Evolutionary conservation across 2,113 vertebrate genomes (phyloP).

Genomic region (Forbesichthys papilliferus): DNA sequence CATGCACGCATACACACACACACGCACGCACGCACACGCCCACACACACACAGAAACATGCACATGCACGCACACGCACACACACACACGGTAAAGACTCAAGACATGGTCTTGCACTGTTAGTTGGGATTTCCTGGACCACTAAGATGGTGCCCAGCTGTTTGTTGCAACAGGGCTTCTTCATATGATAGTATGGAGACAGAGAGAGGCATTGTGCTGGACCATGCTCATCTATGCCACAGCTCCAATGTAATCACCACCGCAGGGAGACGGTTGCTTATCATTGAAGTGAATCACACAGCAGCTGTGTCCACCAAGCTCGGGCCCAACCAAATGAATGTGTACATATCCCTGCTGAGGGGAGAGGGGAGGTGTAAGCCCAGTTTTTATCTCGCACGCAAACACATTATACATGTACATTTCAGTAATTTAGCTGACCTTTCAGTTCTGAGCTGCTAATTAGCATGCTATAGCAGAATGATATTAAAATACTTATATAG

Average conservation of each 20-base stretch:
- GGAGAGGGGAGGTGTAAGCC: conserved; percentile 21
- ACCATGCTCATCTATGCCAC: conserved; percentile 17
- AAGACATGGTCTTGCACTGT: conserved; percentile 44
- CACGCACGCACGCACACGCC: conserved; percentile 8
- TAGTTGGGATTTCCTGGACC: conserved; percentile 50
- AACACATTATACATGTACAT: conserved; percentile 21
- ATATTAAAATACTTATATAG: neutral
- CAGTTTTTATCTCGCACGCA: neutral
- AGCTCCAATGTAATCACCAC: conserved; percentile 40
- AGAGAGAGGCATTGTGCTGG: conserved; percentile 22
- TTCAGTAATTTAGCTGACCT: conserved; percentile 1
- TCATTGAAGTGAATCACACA: conserved; percentile 31
- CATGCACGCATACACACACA: conserved; percentile 20
- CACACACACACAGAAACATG: neutral
- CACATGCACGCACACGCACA: neutral
- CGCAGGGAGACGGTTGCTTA: conserved; percentile 24
- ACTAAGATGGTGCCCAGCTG: conserved; percentile 4
- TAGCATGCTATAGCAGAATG: neutral
- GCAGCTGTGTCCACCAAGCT: conserved; percentile 42
- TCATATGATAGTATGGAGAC: conserved; percentile 24
- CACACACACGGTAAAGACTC: conserved; percentile 22
- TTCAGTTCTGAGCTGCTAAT: neutral
- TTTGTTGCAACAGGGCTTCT: conserved; percentile 27
- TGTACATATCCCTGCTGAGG: conserved; percentile 7
- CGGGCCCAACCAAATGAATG: conserved; percentile 14